Base-by-base conservation (phyloP, 2,888 invertebrate genomes). In the Latrodectus hesperus region DNA sequence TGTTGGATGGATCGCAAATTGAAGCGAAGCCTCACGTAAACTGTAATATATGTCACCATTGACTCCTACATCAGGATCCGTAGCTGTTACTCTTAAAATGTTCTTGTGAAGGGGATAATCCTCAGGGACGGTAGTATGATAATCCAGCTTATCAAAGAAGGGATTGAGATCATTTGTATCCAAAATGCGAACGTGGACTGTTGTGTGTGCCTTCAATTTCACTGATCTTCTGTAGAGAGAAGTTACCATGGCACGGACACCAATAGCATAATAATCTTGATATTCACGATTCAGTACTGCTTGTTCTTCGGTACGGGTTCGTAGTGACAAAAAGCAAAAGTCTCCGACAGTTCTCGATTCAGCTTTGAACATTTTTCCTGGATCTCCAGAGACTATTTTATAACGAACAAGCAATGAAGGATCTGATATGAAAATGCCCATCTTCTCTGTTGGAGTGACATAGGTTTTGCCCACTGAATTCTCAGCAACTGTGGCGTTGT, bases 11-110 rank as follows among this genome's bases (percentile, higher is more conserved):
- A 99, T 95, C 65, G 97, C 96, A 92, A 99, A 99, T 91, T 95
- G 95, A 91, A 99, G 95, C 5, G 89, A 82, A n/a, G 84, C 84
- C 64, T 89, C 84, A 38, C 51, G 71, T 9, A 89, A 73, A 92
- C 97, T 98, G 93, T 98, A 99, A 93, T 99, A 99, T 90, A 99
- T 97, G 93, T 99, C 98, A 1, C 98, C 98, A 92, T 99, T 99
- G 91, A 97, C 94, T 5, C 99, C 99, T 65, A 97, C 94, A 92
- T 99, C 99, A 8, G 99, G 98, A 93, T 99, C 99, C 91, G 97
- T 98, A 0, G 99, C 99, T 53, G 95, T 92, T 14, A 94, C 93
- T 89, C 91, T 91, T 10, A 92, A 90, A 38, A 98, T 94, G 92
- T 95, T 96, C 84, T 95, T 94, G 92, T 98, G 97, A 84, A 97